Base-by-base conservation (phyloP, 1,140 invertebrate species). In the Calephelis virginiensis region DNA sequence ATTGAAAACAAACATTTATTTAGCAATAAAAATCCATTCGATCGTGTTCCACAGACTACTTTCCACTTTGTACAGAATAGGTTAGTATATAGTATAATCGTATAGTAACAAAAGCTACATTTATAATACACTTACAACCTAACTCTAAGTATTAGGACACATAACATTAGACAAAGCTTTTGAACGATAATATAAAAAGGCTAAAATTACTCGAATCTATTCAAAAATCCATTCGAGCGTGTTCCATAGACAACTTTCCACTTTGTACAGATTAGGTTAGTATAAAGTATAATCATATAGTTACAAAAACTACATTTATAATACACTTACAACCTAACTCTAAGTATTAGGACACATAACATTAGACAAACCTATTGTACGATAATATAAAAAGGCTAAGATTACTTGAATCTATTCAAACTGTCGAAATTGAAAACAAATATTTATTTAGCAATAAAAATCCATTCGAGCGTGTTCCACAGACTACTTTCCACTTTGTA, bases 211-310 rank as follows among this genome's bases (percentile, higher is more conserved):
- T 2, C 3, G 3, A 28, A 28, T 28, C 28, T 28, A 28, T 28
- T 28, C 28, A 28, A 63, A 47, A 63, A 63, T 47, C 17, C 61
- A 47, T 67, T 69, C 61, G 45, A 63, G 60, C 68, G 40, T 71
- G 65, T 69, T 63, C 62, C 47, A 74, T 61, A 61, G 48, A 64
- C 61, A 64, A 46, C 59, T 61, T 50, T 67, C 49, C 63, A 56
- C 63, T 64, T 56, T 64, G 63, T 53, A 67, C 79, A 80, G 67
- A 84, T 77, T 78, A 82, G 75, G 85, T 81, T 73, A 79, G 71
- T 75, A 73, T 77, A 78, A 0, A 28, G 40, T 9, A 43, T 43
- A 43, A 43, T 0, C 40, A 43, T 7, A 7, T 43, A 43, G 40
- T 43, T 5, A 43, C 6, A 8, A 8, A 43, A 8, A 5, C 0